phyloP scores from a whole-genome alignment of 2,888 invertebrate species.

The Myopa tessellatipennis region DNA sequence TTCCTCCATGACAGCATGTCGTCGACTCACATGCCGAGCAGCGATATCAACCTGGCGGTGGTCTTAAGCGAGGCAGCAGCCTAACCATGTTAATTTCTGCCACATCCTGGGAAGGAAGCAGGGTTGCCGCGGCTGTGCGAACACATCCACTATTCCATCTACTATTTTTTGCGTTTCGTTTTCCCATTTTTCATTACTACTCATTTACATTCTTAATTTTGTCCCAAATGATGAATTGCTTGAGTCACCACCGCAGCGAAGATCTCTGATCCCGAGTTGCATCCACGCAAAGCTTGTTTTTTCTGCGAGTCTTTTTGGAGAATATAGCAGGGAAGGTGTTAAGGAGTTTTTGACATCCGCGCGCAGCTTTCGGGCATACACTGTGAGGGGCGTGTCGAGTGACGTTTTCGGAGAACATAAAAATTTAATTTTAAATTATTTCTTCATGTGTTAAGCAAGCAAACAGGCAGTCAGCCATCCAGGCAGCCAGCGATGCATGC shows the following conservation, averaged over 20 bases:
- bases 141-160: not conserved
- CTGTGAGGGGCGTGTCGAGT: slow-evolving; percentile 7
- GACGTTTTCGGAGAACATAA: not conserved
- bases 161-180: too few relatives aligned
- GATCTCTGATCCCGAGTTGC: not conserved
- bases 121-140: not conserved
- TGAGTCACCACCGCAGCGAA: not conserved
- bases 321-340: not conserved
- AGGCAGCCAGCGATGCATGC: not conserved
- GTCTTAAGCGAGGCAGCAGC: not conserved
- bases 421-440: too few relatives aligned
- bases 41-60: too few relatives aligned
- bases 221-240: slow-evolving; percentile 5
- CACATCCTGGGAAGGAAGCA: not conserved
- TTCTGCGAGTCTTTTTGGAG: not conserved
- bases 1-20: too few relatives aligned
- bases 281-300: not conserved
- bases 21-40: too few relatives aligned
- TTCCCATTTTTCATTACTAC: not conserved
- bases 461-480: not conserved
- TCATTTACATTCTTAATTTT: slow-evolving; percentile 25
- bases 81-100: not conserved
- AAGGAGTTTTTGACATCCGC: not conserved
- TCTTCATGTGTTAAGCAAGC: too few relatives aligned
- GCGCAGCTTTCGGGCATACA: not conserved